Base-by-base conservation (phyloP, 2,888 invertebrate species). In the Acrobasis repandana region DNA sequence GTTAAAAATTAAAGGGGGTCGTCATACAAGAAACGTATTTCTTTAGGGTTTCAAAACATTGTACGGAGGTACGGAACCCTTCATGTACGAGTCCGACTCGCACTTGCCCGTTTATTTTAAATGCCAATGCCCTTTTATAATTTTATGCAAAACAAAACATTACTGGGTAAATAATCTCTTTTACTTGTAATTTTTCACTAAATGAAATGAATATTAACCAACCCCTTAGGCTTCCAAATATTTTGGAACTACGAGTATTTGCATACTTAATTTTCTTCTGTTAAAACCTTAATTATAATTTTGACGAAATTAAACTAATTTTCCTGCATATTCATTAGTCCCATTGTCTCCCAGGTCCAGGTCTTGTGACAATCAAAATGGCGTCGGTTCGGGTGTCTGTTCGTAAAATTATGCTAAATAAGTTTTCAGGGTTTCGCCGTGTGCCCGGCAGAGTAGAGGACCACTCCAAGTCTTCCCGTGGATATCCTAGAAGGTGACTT, bases 221-320 rank as follows among this genome's bases (percentile, higher is more conserved):
- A n/a, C 5, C 43, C 14, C 14, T 11, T n/a, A 5, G 10, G 20
- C 43, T 54, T 54, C 38, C 38, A 49, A 36, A 58, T 49, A 18
- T 58, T 48, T 58, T 36, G 18, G 14, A 58, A 65, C 52, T 48
- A n/a, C n/a, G n/a, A n/a, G n/a, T n/a, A 62, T 58, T 63, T 59
- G 51, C 20, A 11, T 59, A 62, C 52, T 62, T 28, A 62, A 60
- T 58, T 62, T 62, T 36, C 36, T 49, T 48, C 49, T 58, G 50
- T 38, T 20, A 38, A 46, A 58, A 18, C 47, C 20, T 18, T n/a
- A 58, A 58, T 58, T 50, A 58, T 62, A 61, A 65, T 65, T 61
- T 63, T 62, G 62, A 58, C 60, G 61, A 58, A 58, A 50, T 58
- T 48, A 49, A 34, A 38, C 16, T 33, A 49, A 58, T 57, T 58